phyloP scores from a whole-genome alignment of 2,888 invertebrate species.

The Phortica magna region DNA sequence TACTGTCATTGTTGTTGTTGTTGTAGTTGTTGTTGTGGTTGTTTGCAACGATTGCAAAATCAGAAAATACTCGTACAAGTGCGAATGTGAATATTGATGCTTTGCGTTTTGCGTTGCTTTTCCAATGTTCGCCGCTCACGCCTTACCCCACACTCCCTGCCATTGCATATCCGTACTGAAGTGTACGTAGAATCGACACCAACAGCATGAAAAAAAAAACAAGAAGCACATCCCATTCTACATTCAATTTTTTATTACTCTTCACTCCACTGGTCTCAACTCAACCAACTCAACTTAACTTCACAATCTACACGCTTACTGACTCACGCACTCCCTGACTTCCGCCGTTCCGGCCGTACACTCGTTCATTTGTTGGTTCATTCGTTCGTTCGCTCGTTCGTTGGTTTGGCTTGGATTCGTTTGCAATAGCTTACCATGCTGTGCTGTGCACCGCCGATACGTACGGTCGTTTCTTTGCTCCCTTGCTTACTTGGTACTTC shows the following conservation, averaged over 20 bases:
- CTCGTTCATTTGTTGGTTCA: background rate
- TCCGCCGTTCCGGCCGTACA: background rate
- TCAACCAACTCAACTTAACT: slow-evolving; percentile 20
- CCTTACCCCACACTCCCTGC: too few relatives aligned
- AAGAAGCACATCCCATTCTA: slow-evolving; percentile 34
- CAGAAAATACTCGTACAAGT: slow-evolving; percentile 71
- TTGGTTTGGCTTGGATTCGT: slow-evolving; percentile 32
- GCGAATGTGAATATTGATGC: slow-evolving; percentile 72
- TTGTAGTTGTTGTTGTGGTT: slow-evolving; percentile 44
- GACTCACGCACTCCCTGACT: slow-evolving; percentile 8
- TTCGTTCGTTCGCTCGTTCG: background rate
- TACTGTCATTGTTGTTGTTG: slow-evolving; percentile 16
- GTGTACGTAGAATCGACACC: too few relatives aligned
- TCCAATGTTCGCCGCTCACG: background rate
- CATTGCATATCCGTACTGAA: too few relatives aligned
- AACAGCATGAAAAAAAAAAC: background rate
- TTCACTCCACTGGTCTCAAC: background rate
- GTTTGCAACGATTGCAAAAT: slow-evolving; percentile 64
- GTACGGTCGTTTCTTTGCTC: slow-evolving; percentile 34
- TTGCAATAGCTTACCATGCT: too few relatives aligned
- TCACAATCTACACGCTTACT: slow-evolving; percentile 21
- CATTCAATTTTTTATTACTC: background rate
- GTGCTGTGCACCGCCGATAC: background rate
- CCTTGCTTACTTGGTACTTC: slow-evolving; percentile 69
- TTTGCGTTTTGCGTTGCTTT: slow-evolving; percentile 33